Evolutionary conservation across 2,113 vertebrate genomes (phyloP).

Genomic region (Peucedramus taeniatus): DNA sequence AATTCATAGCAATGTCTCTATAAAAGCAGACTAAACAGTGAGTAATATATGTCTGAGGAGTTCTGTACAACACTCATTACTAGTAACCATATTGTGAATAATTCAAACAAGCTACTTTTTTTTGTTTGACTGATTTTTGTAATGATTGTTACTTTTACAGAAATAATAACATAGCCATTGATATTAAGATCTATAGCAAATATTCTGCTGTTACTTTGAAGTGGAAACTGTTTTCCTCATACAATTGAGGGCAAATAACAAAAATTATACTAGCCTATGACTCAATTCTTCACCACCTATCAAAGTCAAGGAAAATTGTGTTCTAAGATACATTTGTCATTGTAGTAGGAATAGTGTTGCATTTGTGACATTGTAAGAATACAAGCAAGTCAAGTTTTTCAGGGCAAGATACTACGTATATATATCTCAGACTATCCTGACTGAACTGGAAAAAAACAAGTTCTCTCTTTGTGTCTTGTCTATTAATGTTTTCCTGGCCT

Average conservation of each 20-base stretch:
- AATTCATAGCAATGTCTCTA: neutral
- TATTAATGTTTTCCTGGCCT: neutral
- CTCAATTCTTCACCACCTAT: neutral
- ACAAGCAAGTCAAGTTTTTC: neutral
- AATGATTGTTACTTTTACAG: neutral
- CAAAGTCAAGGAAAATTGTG: neutral
- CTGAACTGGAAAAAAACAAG: neutral
- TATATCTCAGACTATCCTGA: neutral
- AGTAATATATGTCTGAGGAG: neutral
- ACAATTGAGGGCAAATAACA: neutral
- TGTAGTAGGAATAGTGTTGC: neutral
- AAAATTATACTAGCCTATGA: neutral
- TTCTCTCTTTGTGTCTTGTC: neutral
- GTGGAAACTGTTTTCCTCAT: neutral
- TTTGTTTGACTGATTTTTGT: neutral
- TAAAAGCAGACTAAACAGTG: neutral
- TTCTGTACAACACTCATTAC: neutral
- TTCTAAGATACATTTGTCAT: neutral
- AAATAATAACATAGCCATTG: neutral
- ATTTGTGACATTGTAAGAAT: neutral
- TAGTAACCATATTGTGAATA: neutral
- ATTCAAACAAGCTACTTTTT: neutral
- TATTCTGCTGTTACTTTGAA: neutral
- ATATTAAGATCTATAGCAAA: neutral
- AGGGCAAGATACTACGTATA: neutral